Evolutionary conservation across 64 coral and sea anemone genomes (phyloP).

Genomic region (Pachyseris speciosa): DNA sequence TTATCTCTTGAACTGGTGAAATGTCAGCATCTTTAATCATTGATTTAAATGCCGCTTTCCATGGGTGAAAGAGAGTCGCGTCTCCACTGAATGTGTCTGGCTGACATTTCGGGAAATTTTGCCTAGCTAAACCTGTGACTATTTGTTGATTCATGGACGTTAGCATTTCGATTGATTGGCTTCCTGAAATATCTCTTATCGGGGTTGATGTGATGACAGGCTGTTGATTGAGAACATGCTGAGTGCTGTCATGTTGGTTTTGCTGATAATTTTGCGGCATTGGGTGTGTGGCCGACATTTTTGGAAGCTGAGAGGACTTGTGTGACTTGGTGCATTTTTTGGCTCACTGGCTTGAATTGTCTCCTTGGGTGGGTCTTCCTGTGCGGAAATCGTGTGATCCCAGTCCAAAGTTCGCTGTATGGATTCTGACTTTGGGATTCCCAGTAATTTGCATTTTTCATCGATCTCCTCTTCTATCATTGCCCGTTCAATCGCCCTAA

Average conservation of each 20-base stretch:
- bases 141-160: constrained; percentile 5
- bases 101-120: constrained; percentile 42
- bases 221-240: background rate
- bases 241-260: background rate
- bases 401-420: background rate
- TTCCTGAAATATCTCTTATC: background rate
- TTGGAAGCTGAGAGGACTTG: background rate
- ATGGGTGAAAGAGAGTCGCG: constrained; percentile 51
- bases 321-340: background rate
- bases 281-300: background rate
- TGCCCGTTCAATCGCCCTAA: constrained; percentile 13
- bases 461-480: background rate
- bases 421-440: background rate
- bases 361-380: background rate
- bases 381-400: background rate
- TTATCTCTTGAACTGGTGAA: constrained; percentile 22
- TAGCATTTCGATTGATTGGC: constrained; percentile 9
- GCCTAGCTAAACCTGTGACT: background rate
- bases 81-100: constrained; percentile 26
- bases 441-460: background rate
- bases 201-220: background rate
- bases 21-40: constrained; percentile 2
- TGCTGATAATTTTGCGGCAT: background rate
- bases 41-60: constrained; percentile 38
- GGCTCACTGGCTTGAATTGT: background rate